phyloP scores from a whole-genome alignment of 2,113 vertebrate species.

The mouse (Mus musculus) region DNA sequence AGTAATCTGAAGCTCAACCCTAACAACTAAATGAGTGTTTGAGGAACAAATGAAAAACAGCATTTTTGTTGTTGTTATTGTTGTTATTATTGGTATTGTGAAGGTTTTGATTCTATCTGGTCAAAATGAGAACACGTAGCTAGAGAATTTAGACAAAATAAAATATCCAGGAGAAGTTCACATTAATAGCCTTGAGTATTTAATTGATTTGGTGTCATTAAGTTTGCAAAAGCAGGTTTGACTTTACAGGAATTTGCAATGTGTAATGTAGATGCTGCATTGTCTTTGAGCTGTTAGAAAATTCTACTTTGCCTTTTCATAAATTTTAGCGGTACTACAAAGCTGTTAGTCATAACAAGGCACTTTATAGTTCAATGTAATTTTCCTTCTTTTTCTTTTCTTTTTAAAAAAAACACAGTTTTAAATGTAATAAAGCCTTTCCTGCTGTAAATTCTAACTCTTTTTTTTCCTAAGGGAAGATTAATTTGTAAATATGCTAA shows the following conservation, averaged over 20 bases:
- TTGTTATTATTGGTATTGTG: background rate
- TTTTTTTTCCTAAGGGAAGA: constrained; percentile 88
- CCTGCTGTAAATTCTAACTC: constrained; percentile 88
- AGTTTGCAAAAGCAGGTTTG: constrained; percentile 84
- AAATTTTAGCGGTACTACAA: constrained; percentile 84
- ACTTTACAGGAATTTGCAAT: constrained; percentile 83
- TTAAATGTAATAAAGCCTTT: constrained; percentile 90
- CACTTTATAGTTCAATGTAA: constrained; percentile 88
- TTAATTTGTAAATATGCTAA: constrained; percentile 93
- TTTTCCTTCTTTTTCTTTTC: constrained; percentile 84
- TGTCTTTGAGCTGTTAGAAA: constrained; percentile 59
- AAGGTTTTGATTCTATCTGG: constrained; percentile 34
- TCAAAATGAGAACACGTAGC: constrained; percentile 50
- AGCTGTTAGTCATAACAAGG: constrained; percentile 87
- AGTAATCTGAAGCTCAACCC: constrained; percentile 67
- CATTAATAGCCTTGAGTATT: constrained; percentile 80
- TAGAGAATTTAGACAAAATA: constrained; percentile 56
- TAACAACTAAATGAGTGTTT: constrained; percentile 66
- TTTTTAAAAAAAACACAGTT: constrained; percentile 80
- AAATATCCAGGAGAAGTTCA: constrained; percentile 75
- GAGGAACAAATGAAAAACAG: constrained; percentile 72
- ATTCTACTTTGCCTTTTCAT: constrained; percentile 80
- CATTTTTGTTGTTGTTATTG: constrained; percentile 27
- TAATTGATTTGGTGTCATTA: constrained; percentile 82
- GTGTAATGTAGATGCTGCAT: constrained; percentile 61